Base-by-base conservation (phyloP, 2,113 vertebrate genomes). In the Pelvicachromis taeniatus region DNA sequence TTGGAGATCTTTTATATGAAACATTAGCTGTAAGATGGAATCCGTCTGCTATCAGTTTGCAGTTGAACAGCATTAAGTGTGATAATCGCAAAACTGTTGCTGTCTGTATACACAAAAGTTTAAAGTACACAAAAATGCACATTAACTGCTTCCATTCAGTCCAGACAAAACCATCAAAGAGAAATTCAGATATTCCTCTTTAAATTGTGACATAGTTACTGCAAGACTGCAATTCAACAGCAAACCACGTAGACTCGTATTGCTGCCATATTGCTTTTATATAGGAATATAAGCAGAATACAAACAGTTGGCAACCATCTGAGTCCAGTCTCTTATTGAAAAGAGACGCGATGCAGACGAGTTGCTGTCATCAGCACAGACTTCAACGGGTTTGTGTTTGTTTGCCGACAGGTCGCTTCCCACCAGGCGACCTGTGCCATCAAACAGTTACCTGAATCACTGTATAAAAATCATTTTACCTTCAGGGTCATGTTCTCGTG, bases 401-500 rank as follows among this genome's bases (percentile, higher is more conserved):
- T 1, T 35, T 63, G 17, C 59, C 9, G 31, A 63, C 59, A n/a
- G 59, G 59, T 63, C 10, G 59, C 59, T 63, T 38, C 59, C 59
- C 59, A 63, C 0, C 35, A 14, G 17, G 33, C 33, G 33, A 19
- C 56, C 29, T 59, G 56, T 65, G 61, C 31, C 11, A 40, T 59
- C 56, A 31, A 59, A 59, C 29, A 3, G 58, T 61, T 10, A 17
- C 56, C 26, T 23, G 7, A 14, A 14, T 45, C 42, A 4, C 11
- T 13, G 13, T 7, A 2, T 0, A 13, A 42, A 68, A 73, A 4
- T 48, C 3, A 48, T 0, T 45, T 73, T 73, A 12, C 40, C 5
- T 6, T 73, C 21, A 48, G 29, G 68, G 40, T 48, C 68, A 29
- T 4, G 40, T 2, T 48, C 42, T 48, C 9, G 0, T 73, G 23